A percentile compares a stretch with the other conserved stretches of the same genome.
Conservation (phyloP, 2,888 invertebrate genomes). For the Zelleria hepariella region DNA sequence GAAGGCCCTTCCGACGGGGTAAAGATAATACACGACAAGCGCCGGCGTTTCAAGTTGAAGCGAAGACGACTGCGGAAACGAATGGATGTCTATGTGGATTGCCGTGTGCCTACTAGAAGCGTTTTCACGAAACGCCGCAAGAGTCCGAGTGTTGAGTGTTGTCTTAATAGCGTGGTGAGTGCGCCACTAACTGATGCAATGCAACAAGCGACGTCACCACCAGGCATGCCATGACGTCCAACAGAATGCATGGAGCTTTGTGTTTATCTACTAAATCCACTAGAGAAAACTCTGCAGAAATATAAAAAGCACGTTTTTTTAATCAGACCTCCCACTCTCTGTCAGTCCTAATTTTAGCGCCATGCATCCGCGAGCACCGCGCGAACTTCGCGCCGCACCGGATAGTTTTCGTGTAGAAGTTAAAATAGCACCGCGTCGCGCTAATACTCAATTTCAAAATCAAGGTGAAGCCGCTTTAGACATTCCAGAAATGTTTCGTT, state of each 20-base stretch:
- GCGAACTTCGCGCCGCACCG: slow-evolving; percentile 54
- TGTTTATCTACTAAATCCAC: slow-evolving; percentile 7
- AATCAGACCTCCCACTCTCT: slow-evolving; percentile 11
- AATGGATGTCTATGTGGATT: slow-evolving; percentile 63
- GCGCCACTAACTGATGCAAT: slow-evolving; percentile 37
- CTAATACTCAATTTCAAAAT: slow-evolving; percentile 65
- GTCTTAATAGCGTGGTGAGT: slow-evolving; percentile 69
- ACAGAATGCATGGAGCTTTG: slow-evolving; percentile 39
- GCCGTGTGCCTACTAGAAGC: slow-evolving; percentile 43
- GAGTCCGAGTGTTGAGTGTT: slow-evolving; percentile 31
- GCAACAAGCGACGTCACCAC: slow-evolving; percentile 3
- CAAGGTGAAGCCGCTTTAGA: slow-evolving; percentile 64
- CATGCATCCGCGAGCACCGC: slow-evolving; percentile 41
- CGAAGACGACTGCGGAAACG: slow-evolving; percentile 56
- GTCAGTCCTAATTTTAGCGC: slow-evolving; percentile 39
- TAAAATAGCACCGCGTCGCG: slow-evolving; percentile 60
- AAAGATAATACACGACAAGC: slow-evolving; percentile 43
- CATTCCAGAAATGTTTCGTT: slow-evolving; percentile 56
- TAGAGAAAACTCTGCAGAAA: slow-evolving; percentile 16
- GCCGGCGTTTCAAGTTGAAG: slow-evolving; percentile 44
- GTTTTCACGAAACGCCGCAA: slow-evolving; percentile 33
- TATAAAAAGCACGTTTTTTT: slow-evolving; percentile 18
- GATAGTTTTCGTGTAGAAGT: slow-evolving; percentile 54
- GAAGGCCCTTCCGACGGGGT: slow-evolving; percentile 64
- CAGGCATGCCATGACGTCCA: slow-evolving; percentile 41